Evolutionary conservation across 2,797 vertebrate genomes (phyloP), one percentile per base, ranked within the genome.

Genomic region (Clarias laeviceps): DNA sequence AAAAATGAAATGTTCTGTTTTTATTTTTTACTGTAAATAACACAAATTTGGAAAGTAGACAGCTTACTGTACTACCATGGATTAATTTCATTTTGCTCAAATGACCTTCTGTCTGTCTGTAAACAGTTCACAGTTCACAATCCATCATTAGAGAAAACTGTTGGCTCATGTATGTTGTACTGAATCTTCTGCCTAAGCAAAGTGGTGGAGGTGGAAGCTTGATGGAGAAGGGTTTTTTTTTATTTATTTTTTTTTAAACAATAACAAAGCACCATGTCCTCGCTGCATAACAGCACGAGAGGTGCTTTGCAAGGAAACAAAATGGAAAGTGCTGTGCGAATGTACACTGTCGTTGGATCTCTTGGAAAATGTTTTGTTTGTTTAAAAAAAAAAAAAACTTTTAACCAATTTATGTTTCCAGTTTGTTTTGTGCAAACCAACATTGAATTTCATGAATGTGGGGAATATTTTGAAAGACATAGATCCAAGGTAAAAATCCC

Each of bases 241-340:
- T 61, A 14, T 50, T 7, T 8, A 50, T 27, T 14, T 12, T 70
- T 12, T 22, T 20, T 11, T 37, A 2, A n/a, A n/a, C 22, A 79
- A 40, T 79, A 1, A 45, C 66, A 84, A 81, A 32, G 37, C 11
- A 8, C 27, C 29, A 40, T 85, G 83, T 68, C 45, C 68, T 77
- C 20, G 37, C 69, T 82, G 82, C 86, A 86, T 82, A 70, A 82
- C 54, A 45, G 18, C 83, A 73, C 84, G 9, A 45, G 29, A 84
- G 82, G 61, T 82, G 76, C 76, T 82, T 80, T 83, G 80, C 91
- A 89, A 91, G 89, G 82, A 82, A 92, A 89, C 89, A 85, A 84
- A 90, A 91, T 91, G 87, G 88, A 93, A 93, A 93, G 92, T 92
- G 73, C 76, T 69, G 20, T 89, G 70, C 90, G 72, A 85, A 73